Evolutionary conservation across 2,113 vertebrate genomes (phyloP).

Genomic region (Lophochroa leadbeateri): DNA sequence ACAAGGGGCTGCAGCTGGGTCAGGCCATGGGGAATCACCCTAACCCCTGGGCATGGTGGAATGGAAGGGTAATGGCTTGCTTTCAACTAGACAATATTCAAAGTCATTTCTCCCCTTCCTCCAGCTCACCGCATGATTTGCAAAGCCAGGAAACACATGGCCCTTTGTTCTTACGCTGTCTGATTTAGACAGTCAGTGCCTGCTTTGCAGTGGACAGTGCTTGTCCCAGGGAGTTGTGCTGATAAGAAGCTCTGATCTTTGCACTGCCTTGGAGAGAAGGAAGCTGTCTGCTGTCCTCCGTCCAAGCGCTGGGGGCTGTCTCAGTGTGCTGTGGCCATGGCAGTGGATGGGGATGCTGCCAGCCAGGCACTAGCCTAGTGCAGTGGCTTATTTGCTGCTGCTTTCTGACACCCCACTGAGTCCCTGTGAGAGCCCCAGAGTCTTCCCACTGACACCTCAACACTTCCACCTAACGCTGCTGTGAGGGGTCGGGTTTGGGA

Average conservation of each 20-base stretch:
- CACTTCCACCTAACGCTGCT: not conserved
- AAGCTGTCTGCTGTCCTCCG: not conserved
- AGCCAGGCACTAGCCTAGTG: not conserved
- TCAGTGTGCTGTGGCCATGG: accelerated
- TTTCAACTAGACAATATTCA: not conserved
- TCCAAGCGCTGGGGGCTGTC: not conserved
- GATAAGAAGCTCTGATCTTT: not conserved
- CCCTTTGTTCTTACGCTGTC: not conserved
- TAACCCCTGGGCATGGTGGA: not conserved
- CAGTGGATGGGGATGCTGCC: not conserved
- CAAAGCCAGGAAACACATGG: not conserved
- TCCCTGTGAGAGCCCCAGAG: accelerated
- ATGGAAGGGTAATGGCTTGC: not conserved
- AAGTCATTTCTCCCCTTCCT: not conserved
- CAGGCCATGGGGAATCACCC: accelerated
- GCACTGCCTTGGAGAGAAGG: not conserved
- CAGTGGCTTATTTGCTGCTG: not conserved
- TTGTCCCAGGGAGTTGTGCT: not conserved
- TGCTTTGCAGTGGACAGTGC: not conserved
- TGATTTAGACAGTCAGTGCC: not conserved
- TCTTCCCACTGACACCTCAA: not conserved
- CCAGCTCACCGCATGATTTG: not conserved
- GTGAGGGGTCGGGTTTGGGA: not conserved
- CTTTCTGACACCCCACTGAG: not conserved
- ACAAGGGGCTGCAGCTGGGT: not conserved